Base-by-base conservation (phyloP, 2,113 vertebrate species). In the Python bivittatus region DNA sequence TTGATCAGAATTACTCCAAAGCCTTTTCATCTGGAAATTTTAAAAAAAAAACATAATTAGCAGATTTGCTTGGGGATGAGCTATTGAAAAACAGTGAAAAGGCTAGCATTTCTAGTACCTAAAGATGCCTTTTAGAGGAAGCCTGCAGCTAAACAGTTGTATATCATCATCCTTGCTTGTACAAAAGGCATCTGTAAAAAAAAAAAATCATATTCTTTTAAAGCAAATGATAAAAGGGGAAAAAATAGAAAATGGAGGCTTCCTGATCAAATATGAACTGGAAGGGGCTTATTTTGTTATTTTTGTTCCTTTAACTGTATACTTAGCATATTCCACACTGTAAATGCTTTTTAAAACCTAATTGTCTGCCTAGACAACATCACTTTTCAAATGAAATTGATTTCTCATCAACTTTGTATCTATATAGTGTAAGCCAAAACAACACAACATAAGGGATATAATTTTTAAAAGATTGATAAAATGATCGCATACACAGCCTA, bases 171-270 rank as follows among this genome's bases (percentile, higher is more conserved):
- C 86, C 93, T 91, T 0, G 0, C 3, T 2, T 88, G 88, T 91
- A 88, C 0, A 92, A 90, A 3, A 94, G 72, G 94, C 94, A 96
- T 96, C 94, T 96, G 95, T 94, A 96, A 96, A 94, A 86, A 96
- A 96, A 96, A 96, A 94, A 86, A 96, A 96, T 94, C 91, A 96
- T 93, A 95, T 91, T 96, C 92, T 95, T 42, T 68, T 95, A 92
- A 29, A 92, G 52, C 13, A 95, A 92, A 95, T 89, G 92, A 94
- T 96, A 90, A 0, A 0, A 94, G 92, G 93, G 92, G 90, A 93
- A 88, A 88, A 88, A 93, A 88, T 44, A 89, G 79, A 88, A n/a
- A 84, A 92, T 1, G 90, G 91, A 92, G 94, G 60, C 44, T 92
- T 83, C 61, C 54, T 89, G 42, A 93, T 94, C 0, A 93, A 88